Evolutionary conservation across 2,797 vertebrate genomes (phyloP).

Genomic region (Tragopan temminckii): DNA sequence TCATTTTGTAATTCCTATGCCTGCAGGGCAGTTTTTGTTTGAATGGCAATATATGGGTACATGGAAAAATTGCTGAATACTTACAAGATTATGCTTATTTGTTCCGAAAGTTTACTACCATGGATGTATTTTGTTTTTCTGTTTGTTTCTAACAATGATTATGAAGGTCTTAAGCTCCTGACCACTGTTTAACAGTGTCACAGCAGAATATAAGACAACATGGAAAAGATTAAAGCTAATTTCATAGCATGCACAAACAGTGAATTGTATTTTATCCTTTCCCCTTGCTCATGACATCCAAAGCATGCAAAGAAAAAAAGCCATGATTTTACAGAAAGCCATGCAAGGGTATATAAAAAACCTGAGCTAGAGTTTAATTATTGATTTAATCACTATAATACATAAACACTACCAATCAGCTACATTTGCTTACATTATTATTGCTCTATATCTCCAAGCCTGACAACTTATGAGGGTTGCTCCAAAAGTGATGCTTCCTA

Average conservation of each 20-base stretch:
- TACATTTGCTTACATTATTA: not conserved
- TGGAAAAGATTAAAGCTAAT: not conserved
- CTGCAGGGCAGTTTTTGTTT: not conserved
- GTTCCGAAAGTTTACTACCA: not conserved
- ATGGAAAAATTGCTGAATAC: not conserved
- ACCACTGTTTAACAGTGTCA: not conserved
- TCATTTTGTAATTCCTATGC: not conserved
- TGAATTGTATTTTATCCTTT: not conserved
- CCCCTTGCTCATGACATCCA: not conserved
- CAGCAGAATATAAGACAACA: not conserved
- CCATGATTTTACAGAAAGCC: not conserved
- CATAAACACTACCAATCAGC: not conserved
- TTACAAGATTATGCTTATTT: not conserved
- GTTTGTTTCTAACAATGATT: not conserved
- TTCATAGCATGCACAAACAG: conserved; percentile 17
- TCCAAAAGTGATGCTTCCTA: not conserved
- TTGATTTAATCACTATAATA: not conserved
- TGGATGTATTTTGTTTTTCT: not conserved
- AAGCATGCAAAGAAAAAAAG: conserved; percentile 4
- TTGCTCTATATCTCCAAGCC: not conserved
- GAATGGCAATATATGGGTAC: not conserved
- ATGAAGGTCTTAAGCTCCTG: not conserved
- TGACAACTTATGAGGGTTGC: not conserved
- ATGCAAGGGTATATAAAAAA: conserved; percentile 18
- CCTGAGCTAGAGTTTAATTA: not conserved